These are phyloP conservation scores for Brachionichthys hirsutus DNA, from an alignment of 2,113 vertebrate species.

Conservation along the genomic window DNA sequence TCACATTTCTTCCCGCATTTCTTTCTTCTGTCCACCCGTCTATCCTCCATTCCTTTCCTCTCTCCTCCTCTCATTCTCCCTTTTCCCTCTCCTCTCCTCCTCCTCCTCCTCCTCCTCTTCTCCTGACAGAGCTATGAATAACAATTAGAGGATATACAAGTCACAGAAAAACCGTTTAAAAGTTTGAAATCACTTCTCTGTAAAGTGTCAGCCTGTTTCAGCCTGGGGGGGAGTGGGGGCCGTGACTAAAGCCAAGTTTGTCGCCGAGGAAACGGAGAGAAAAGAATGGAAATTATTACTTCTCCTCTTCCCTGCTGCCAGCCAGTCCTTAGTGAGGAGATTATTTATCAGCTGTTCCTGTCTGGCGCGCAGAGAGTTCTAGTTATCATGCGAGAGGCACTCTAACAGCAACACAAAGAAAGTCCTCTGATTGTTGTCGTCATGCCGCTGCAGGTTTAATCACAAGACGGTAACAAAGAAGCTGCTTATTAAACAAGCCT, in stretches of 20 bases:
- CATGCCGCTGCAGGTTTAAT: conserved; percentile 56
- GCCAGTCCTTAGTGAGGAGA: conserved; percentile 47
- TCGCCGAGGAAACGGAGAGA: conserved; percentile 40
- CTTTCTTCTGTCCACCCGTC: conserved; percentile 19
- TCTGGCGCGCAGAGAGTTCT: conserved; percentile 52
- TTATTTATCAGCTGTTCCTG: conserved; percentile 65
- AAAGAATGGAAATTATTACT: conserved; percentile 45
- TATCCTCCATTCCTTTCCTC: conserved; percentile 24
- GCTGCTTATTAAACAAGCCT: conserved; percentile 53
- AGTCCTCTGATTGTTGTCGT: conserved; percentile 52
- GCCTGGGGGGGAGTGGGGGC: conserved; percentile 7
- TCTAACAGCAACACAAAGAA: conserved; percentile 50
- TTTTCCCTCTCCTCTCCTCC: conserved; percentile 25
- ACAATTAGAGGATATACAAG: conserved; percentile 76
- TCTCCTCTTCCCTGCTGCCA: conserved; percentile 33
- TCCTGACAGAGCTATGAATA: conserved; percentile 72
- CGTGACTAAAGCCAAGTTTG: conserved; percentile 33
- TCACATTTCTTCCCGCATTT: conserved; percentile 12
- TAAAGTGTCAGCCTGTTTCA: conserved; percentile 60
- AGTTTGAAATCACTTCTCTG: conserved; percentile 72
- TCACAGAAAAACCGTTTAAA: conserved; percentile 71
- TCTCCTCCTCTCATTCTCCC: conserved; percentile 28
- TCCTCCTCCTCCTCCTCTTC: conserved; percentile 38
- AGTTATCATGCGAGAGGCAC: conserved; percentile 47
- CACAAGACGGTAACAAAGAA: conserved; percentile 53